These are phyloP conservation scores for Lordiphosa andalusiaca DNA, from an alignment of 2,888 invertebrate species.

Conservation along the genomic window DNA sequence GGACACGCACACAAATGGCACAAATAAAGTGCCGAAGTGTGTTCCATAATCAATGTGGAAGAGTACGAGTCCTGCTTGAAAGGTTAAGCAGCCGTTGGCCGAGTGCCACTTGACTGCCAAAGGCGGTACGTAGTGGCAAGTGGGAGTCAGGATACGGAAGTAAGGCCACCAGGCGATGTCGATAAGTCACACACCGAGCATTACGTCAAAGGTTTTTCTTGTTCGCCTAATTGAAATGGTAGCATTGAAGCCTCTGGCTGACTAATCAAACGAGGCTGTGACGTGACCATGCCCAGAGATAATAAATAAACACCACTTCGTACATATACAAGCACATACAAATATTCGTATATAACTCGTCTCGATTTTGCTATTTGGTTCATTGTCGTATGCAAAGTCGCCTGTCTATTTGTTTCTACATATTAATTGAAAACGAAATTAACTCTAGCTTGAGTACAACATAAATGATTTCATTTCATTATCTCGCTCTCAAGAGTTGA, in stretches of 20 bases:
- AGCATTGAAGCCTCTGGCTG: not conserved
- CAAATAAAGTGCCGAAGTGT: conserved; percentile 22
- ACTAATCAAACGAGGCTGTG: conserved; percentile 10
- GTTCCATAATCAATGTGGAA: not conserved
- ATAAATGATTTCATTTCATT: conserved; percentile 13
- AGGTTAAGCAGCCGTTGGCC: conserved; percentile 65
- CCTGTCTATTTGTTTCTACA: conserved; percentile 7
- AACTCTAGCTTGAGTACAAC: conserved; percentile 5
- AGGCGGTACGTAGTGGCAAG: not conserved
- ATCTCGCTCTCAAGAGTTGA: conserved; percentile 8
- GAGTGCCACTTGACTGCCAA: conserved; percentile 54
- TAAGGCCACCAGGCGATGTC: conserved; percentile 59
- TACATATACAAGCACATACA: conserved; percentile 10
- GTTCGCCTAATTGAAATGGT: conserved; percentile 19
- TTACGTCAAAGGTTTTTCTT: conserved; percentile 10
- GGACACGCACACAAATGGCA: conserved; percentile 33
- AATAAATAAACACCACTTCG: conserved; percentile 6
- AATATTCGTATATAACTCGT: conserved; percentile 10
- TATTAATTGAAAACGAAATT: conserved; percentile 7
- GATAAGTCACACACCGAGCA: conserved; percentile 62
- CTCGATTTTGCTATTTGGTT: conserved; percentile 42
- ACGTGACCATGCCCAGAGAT: conserved; percentile 11
- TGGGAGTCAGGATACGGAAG: conserved; percentile 63
- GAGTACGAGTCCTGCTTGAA: conserved; percentile 46
- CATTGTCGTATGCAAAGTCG: conserved; percentile 42